Evolutionary conservation across 1,140 invertebrate genomes (phyloP).

Genomic region (Carposina sasakii): DNA sequence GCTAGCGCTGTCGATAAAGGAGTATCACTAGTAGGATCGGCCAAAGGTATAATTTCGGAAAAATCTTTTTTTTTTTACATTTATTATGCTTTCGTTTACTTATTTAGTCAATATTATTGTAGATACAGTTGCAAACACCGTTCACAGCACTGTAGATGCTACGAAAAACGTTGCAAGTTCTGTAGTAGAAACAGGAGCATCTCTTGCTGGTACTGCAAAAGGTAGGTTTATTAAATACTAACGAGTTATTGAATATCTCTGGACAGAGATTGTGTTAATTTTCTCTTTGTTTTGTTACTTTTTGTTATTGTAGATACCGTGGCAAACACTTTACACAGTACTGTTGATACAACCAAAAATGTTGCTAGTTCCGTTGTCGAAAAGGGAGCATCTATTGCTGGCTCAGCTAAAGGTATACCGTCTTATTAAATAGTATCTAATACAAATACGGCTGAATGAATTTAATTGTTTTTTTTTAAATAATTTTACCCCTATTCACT

Average conservation of each 20-base stretch:
- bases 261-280: not conserved
- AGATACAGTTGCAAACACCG: conserved; percentile 18
- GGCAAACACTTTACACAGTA: conserved; percentile 16
- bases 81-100: not conserved
- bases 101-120: not conserved
- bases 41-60: conserved; percentile 40
- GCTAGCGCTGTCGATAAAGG: conserved; percentile 40
- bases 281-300: not conserved
- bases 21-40: conserved; percentile 24
- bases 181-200: conserved; percentile 28
- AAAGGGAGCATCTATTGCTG: conserved; percentile 27
- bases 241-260: not conserved
- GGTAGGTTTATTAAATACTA: conserved; percentile 7
- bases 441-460: no score
- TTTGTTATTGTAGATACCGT: conserved; percentile 27
- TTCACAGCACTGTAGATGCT: conserved; percentile 25
- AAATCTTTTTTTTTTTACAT: no score
- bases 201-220: conserved; percentile 25
- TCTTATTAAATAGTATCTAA: no score
- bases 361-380: conserved; percentile 24
- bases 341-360: conserved; percentile 34
- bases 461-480: no score
- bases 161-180: conserved; percentile 31
- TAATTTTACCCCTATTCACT: no score
- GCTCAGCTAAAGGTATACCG: conserved; percentile 38